Conservation (phyloP, 1,140 invertebrate species). For the Anastrepha ludens region DNA sequence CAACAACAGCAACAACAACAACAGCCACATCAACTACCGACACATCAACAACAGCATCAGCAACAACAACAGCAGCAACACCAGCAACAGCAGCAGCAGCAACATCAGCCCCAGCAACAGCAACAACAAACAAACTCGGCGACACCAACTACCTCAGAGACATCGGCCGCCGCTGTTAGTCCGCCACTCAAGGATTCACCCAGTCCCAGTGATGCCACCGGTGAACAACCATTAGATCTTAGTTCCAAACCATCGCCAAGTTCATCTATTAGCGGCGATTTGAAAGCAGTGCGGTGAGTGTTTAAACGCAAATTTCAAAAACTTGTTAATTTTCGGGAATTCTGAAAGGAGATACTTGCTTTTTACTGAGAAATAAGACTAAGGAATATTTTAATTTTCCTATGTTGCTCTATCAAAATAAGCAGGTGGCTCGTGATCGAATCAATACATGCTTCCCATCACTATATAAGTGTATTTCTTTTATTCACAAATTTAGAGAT, state of each 20-base stretch:
- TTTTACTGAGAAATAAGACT: no score
- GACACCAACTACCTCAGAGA: conserved; percentile 73
- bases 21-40: not conserved
- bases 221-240: conserved; percentile 86
- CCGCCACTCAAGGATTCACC: conserved; percentile 75
- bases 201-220: conserved; percentile 77
- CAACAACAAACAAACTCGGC: conserved; percentile 65
- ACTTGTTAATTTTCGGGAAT: no score
- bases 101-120: conserved; percentile 55
- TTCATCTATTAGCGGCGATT: conserved; percentile 71
- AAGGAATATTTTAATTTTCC: no score
- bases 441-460: no score
- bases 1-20: conserved; percentile 57
- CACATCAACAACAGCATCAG: conserved; percentile 56
- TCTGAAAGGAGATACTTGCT: no score
- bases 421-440: no score
- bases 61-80: not conserved
- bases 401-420: no score
- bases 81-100: conserved; percentile 31
- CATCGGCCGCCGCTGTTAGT: conserved; percentile 68
- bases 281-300: conserved; percentile 69
- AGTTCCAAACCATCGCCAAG: conserved; percentile 80
- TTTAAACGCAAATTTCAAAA: not conserved
- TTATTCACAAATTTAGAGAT: no score
- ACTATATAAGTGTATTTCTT: no score